These are phyloP conservation scores for Trichonephila inaurata DNA, from an alignment of 1,140 invertebrate genomes.

Conservation along the genomic window DNA sequence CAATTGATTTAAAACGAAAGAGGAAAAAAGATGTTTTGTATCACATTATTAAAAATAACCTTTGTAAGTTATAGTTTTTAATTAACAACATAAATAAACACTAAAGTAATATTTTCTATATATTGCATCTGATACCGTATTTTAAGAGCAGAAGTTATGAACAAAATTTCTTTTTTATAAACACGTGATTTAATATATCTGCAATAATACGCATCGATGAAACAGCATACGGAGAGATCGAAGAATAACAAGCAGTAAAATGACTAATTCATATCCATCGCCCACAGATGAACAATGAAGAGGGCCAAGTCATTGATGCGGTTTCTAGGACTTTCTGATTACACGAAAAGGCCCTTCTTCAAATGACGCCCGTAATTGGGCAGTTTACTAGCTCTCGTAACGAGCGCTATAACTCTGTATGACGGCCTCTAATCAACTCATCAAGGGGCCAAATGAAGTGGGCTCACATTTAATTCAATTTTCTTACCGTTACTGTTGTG, in stretches of 20 bases:
- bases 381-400: constrained; percentile 22
- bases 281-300: not conserved
- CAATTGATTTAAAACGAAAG: too few species aligned
- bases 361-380: constrained; percentile 29
- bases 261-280: not conserved
- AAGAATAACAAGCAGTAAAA: not conserved
- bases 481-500: not conserved
- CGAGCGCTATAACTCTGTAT: constrained; percentile 28
- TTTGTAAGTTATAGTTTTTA: too few species aligned
- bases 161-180: too few species aligned
- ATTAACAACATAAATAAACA: too few species aligned
- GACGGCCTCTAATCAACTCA: constrained; percentile 33
- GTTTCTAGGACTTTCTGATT: constrained; percentile 30
- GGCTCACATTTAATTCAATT: constrained; percentile 1
- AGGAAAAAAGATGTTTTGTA: too few species aligned
- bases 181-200: not conserved
- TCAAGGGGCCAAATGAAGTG: constrained; percentile 7
- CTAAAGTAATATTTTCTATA: too few species aligned
- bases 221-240: not conserved
- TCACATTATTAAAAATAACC: too few species aligned
- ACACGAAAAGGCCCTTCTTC: not conserved
- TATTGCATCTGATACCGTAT: too few species aligned
- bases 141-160: too few species aligned
- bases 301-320: not conserved
- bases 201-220: not conserved